Conservation (phyloP, 2,888 invertebrate species). For the Oligia strigilis region DNA sequence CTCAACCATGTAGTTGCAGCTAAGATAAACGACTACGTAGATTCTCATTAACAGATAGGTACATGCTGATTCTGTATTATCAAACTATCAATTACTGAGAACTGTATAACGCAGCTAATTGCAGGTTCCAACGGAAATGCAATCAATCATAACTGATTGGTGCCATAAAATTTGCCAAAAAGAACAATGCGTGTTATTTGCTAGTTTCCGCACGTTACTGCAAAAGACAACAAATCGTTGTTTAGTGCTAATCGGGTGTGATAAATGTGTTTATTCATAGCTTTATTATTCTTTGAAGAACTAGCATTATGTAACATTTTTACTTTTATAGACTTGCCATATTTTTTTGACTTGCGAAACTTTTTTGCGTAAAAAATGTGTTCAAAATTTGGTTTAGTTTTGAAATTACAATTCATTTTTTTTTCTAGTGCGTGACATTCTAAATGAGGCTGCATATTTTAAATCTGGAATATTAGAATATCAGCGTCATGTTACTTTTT, state of each 20-base stretch:
- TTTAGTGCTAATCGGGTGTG: slow-evolving; percentile 25
- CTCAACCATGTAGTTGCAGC: background rate
- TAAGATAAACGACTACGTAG: slow-evolving; percentile 36
- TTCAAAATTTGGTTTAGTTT: slow-evolving; percentile 10
- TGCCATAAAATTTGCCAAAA: slow-evolving; percentile 36
- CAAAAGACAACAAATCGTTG: slow-evolving; percentile 27
- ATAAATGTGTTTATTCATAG: slow-evolving; percentile 18
- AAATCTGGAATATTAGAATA: slow-evolving; percentile 10
- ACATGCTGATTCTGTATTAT: slow-evolving; percentile 12
- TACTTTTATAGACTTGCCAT: background rate
- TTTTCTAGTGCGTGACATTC: slow-evolving; percentile 23
- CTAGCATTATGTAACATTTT: background rate
- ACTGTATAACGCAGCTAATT: slow-evolving; percentile 20
- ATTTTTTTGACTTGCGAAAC: slow-evolving; percentile 9
- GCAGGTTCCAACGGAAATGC: slow-evolving; percentile 27
- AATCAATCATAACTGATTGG: slow-evolving; percentile 20
- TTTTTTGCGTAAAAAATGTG: background rate
- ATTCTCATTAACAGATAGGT: slow-evolving; percentile 37
- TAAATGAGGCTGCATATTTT: slow-evolving; percentile 13
- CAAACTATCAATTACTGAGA: slow-evolving; percentile 12
- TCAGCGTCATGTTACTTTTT: background rate
- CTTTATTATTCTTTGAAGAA: slow-evolving; percentile 23
- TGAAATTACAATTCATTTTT: background rate
- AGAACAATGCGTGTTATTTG: slow-evolving; percentile 24
- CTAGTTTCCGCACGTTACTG: slow-evolving; percentile 25